Base-by-base conservation (phyloP, 2,113 vertebrate species). In the Kryptolebias marmoratus region DNA sequence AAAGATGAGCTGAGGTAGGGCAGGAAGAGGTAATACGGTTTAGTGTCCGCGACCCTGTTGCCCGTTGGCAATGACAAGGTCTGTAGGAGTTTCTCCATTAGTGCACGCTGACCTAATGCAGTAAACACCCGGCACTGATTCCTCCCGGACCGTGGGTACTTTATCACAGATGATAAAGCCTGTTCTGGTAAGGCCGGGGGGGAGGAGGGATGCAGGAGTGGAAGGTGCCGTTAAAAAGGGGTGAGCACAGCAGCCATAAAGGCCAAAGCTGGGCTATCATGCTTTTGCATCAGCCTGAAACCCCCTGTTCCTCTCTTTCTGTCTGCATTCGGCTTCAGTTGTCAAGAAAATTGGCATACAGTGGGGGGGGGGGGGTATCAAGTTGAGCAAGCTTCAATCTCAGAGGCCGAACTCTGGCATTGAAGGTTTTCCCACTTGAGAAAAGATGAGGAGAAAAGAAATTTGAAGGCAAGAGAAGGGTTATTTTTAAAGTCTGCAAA, bases 151-250 rank as follows among this genome's bases (percentile, higher is more conserved):
- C 69, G 59, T 9, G 69, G 58, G 66, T 81, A 63, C 83, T 92
- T 91, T 83, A 93, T 92, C 92, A 90, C 84, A 81, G 83, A 89
- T 89, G 90, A 93, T 92, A 89, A 93, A 92, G 67, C 82, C 82
- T 73, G 70, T 83, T 89, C 87, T 85, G 82, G 78, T 87, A 72
- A 88, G 57, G 77, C 75, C 68, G 11, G 55, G 2, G 32, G 60
- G 27, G 52, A 28, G 39, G 53, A 12, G 45, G 55, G 4, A 53
- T 42, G 53, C 28, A n/a, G n/a, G 60, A 42, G 27, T 27, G 48
- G 64, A 12, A 61, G 57, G 50, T 48, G 63, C 53, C 67, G 74
- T 66, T 87, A 73, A 64, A 64, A 84, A 22, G 22, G 77, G 71
- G 73, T 73, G 84, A 85, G 78, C 65, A 66, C 47, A 79, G 65